These are phyloP conservation scores for Echinarachnius parma DNA, from an alignment of 53 echinoderm and acorn worm species.

Conservation along the genomic window DNA sequence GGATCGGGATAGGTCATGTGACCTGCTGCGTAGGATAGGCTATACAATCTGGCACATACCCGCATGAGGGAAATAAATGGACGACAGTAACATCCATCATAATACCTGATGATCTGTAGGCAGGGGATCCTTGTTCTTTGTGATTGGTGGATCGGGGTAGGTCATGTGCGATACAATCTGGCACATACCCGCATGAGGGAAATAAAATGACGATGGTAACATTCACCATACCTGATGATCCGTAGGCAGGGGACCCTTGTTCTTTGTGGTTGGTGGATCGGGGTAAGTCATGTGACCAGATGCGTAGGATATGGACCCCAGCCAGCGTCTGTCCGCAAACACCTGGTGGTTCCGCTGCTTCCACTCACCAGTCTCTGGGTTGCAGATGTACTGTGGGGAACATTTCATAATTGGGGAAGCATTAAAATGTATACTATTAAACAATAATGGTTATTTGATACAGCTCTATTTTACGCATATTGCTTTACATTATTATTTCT, in stretches of 20 bases:
- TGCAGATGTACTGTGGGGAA: constrained; percentile 84
- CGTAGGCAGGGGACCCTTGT: constrained; percentile 71
- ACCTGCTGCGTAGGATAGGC: too few species aligned
- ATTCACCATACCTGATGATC: constrained; percentile 52
- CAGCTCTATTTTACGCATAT: too few species aligned
- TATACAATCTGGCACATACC: too few species aligned
- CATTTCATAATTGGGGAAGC: too few species aligned
- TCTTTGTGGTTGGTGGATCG: constrained; percentile 52
- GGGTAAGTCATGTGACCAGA: constrained; percentile 67
- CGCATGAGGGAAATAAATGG: too few species aligned
- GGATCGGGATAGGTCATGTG: too few species aligned
- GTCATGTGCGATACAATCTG: too few species aligned
- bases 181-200: too few species aligned
- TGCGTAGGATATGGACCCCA: constrained; percentile 83
- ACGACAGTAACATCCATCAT: too few species aligned
- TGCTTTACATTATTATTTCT: too few species aligned
- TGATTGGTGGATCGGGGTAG: constrained; percentile 58
- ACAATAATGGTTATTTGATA: too few species aligned
- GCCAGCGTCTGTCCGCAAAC: constrained; percentile 90
- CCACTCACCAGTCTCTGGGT: constrained; percentile 97
- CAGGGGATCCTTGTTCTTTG: constrained; percentile 68
- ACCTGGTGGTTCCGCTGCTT: constrained; percentile 87
- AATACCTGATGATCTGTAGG: constrained; percentile 65
- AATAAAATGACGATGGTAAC: neutral
- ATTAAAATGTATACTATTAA: too few species aligned